These are phyloP conservation scores for Cottoperca gobio DNA, from an alignment of 2,797 vertebrate species.

Conservation along the genomic window DNA sequence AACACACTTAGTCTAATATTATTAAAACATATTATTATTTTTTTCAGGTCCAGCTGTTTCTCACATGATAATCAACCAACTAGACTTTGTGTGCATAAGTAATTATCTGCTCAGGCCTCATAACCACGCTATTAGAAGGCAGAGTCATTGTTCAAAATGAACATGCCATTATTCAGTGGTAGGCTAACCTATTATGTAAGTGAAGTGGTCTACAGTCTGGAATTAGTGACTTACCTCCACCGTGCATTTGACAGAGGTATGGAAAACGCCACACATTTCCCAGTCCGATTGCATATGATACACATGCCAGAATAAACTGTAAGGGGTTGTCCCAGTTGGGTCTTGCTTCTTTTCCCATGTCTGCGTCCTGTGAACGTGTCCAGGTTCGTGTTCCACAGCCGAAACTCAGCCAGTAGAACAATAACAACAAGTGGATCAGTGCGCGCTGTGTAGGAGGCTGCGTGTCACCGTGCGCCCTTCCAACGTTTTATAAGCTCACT, in stretches of 20 bases:
- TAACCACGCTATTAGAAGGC: too few relatives aligned
- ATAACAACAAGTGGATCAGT: not conserved
- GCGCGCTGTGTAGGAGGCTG: not conserved
- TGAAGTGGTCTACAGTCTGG: not conserved
- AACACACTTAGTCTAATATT: too few relatives aligned
- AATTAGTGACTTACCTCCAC: constrained; percentile 89
- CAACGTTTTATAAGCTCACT: constrained; percentile 76
- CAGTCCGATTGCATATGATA: constrained; percentile 94
- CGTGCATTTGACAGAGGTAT: constrained; percentile 95
- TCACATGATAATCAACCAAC: not conserved
- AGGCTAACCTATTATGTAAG: not conserved
- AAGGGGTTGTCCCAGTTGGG: constrained; percentile 88
- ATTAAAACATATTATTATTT: too few relatives aligned
- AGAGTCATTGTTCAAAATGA: not conserved
- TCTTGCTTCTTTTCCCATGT: constrained; percentile 85
- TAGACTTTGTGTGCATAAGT: not conserved
- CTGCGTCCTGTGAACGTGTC: constrained; percentile 5
- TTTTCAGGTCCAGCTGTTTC: too few relatives aligned
- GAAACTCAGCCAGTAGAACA: not conserved
- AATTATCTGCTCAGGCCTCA: not conserved
- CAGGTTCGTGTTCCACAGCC: not conserved
- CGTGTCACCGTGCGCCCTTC: not conserved
- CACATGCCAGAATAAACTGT: constrained; percentile 94
- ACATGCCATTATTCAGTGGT: not conserved
- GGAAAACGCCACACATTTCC: constrained; percentile 98